These are phyloP conservation scores for Drosophila meridionalis DNA, from an alignment of 2,888 invertebrate species.

Conservation along the genomic window DNA sequence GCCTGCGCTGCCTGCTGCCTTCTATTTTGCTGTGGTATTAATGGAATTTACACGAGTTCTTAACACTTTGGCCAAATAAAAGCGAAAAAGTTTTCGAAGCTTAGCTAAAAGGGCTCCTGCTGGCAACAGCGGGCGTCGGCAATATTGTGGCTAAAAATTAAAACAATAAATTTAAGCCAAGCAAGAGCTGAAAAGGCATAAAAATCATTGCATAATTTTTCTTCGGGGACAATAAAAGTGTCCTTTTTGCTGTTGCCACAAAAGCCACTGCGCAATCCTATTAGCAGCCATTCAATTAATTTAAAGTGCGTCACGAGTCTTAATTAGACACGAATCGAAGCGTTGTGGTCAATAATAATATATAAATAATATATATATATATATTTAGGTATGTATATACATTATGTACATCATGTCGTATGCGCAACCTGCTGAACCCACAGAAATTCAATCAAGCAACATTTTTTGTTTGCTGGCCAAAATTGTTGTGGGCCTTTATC, in stretches of 20 bases:
- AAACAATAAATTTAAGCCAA: slow-evolving; percentile 67
- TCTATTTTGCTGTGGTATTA: slow-evolving; percentile 40
- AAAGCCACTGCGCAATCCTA: slow-evolving; percentile 39
- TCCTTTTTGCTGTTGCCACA: slow-evolving; percentile 52
- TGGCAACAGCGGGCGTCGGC: slow-evolving; percentile 47
- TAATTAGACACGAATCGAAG: slow-evolving; percentile 51
- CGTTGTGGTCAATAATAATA: slow-evolving; percentile 29
- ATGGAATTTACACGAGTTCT: slow-evolving; percentile 78
- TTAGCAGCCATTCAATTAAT: slow-evolving; percentile 48
- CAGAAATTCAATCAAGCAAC: slow-evolving; percentile 56
- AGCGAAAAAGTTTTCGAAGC: slow-evolving; percentile 46
- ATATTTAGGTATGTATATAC: not conserved
- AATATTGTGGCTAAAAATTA: slow-evolving; percentile 74
- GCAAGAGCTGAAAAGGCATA: slow-evolving; percentile 1
- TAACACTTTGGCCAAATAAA: slow-evolving; percentile 66
- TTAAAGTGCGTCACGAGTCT: slow-evolving; percentile 33
- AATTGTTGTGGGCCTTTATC: slow-evolving; percentile 8
- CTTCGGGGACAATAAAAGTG: slow-evolving; percentile 47
- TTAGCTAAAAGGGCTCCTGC: slow-evolving; percentile 6
- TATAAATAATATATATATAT: slow-evolving; percentile 24
- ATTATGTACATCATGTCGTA: slow-evolving; percentile 27
- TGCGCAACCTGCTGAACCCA: slow-evolving; percentile 17
- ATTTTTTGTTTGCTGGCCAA: slow-evolving; percentile 3
- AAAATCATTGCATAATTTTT: slow-evolving; percentile 50
- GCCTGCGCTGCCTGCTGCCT: not conserved